Evolutionary conservation across 2,888 invertebrate species (phyloP), one percentile per base, ranked within the genome.

Genomic region (Branchinecta sandiegonensis): DNA sequence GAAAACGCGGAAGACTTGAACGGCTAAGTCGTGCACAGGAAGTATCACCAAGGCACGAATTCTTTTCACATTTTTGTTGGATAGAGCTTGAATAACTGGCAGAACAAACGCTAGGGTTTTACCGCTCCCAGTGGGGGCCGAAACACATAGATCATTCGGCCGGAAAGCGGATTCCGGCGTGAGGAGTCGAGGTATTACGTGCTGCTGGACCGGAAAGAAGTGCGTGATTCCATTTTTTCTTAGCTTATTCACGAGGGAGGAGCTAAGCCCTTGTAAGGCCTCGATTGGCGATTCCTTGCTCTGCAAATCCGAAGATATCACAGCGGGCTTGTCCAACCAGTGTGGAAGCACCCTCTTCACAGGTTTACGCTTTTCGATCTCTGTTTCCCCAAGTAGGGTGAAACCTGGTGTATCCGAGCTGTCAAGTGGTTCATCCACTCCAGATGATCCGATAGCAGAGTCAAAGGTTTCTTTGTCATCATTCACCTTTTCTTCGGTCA

Each of bases 81-180:
- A 82, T 71, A 90, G 76, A 68, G 83, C 83, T 80, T 94, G 90
- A 50, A 96, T 80, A 66, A 96, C 85, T 9, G 97, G 97, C 71
- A 97, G 79, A 66, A 90, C 92, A 83, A 91, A 97, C 5, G 94
- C 88, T 70, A 97, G 79, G 1, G 97, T 97, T 81, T 97, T 97
- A 23, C 97, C 97, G 81, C 94, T 95, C 17, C 95, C 96, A 2
- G 97, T 97, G 1, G 97, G 95, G 17, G 96, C 94, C 64, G 94
- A 94, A 47, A 99, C 91, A 79, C 97, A 97, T 67, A 95, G 82
- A 78, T 99, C 97, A 73, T 87, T 83, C 0, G 92, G 89, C 79
- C 89, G 80, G 74, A 80, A 76, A 69, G 85, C 81, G 72, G 84
- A 79, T 71, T 80, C 76, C 72, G 85, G 82, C 73, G 84, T 78